Evolutionary conservation across 2,113 vertebrate genomes (phyloP).

Genomic region (Australoheros scitulus): DNA sequence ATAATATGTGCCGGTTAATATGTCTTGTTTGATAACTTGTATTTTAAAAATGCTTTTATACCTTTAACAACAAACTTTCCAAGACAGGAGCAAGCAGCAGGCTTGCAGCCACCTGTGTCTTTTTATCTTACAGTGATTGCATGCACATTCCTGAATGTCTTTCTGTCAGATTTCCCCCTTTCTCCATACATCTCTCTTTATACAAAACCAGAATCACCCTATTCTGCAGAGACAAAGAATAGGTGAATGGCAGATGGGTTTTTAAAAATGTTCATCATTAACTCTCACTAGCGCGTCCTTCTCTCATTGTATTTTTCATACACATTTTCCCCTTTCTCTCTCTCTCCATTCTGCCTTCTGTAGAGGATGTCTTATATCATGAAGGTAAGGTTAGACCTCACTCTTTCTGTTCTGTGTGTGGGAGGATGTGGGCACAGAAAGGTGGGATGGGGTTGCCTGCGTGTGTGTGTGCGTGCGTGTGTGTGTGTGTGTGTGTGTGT

Average conservation of each 20-base stretch:
- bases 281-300: slow-evolving; percentile 60
- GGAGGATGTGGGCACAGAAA: slow-evolving; percentile 47
- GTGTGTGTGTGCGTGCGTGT: background rate
- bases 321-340: slow-evolving; percentile 85
- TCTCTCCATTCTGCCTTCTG: slow-evolving; percentile 89
- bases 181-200: slow-evolving; percentile 5
- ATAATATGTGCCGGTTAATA: background rate
- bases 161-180: slow-evolving; percentile 4
- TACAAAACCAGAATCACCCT: background rate
- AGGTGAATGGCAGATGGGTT: slow-evolving; percentile 6
- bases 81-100: background rate
- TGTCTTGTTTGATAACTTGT: background rate
- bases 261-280: slow-evolving; percentile 63
- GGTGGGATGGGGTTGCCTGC: slow-evolving; percentile 48
- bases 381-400: slow-evolving; percentile 95
- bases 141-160: slow-evolving; percentile 22
- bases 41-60: rapidly evolving
- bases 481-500: slow-evolving; percentile 6
- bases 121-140: slow-evolving; percentile 18
- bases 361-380: slow-evolving; percentile 99
- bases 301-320: slow-evolving; percentile 82
- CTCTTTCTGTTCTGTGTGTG: slow-evolving; percentile 65
- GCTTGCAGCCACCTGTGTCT: background rate
- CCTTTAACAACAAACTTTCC: background rate
- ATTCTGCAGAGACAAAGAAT: slow-evolving; percentile 7